These are phyloP conservation scores for Argyresthia goedartella DNA, from an alignment of 2,888 invertebrate species.

Conservation along the genomic window DNA sequence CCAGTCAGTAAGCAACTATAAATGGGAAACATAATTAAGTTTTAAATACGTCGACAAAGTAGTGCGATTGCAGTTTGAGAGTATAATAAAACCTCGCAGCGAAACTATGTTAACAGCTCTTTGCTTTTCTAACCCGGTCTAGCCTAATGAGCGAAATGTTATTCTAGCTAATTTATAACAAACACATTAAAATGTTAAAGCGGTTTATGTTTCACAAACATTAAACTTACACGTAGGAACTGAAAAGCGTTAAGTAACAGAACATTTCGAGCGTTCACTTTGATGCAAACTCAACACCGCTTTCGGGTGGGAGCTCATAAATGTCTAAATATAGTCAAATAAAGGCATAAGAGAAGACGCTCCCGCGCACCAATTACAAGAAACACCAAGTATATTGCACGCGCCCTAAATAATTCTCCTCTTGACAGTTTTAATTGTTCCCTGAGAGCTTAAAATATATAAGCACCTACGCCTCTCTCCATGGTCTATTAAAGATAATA, in stretches of 20 bases:
- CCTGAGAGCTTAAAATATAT: constrained; percentile 7
- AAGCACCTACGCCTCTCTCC: neutral
- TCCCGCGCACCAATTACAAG: constrained; percentile 4
- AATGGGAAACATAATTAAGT: no score
- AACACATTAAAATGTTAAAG: neutral
- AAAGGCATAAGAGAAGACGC: constrained; percentile 2
- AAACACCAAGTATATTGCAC: constrained; percentile 3
- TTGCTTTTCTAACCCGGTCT: no score
- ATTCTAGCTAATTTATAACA: no score
- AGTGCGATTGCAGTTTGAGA: no score
- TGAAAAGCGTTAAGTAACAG: neutral
- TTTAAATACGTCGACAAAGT: no score
- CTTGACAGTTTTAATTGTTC: constrained; percentile 10
- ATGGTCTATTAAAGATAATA: constrained; percentile 5
- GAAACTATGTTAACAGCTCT: no score
- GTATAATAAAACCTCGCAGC: no score
- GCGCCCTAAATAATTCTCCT: constrained; percentile 8
- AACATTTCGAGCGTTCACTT: constrained; percentile 2
- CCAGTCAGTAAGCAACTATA: no score
- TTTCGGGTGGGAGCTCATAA: neutral
- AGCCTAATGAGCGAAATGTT: no score
- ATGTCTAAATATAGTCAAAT: constrained; percentile 5
- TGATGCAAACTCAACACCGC: neutral
- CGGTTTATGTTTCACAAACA: neutral
- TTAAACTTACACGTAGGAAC: no score